Conservation (phyloP, 2,888 invertebrate species). For the Lasioglossum marginatum region DNA sequence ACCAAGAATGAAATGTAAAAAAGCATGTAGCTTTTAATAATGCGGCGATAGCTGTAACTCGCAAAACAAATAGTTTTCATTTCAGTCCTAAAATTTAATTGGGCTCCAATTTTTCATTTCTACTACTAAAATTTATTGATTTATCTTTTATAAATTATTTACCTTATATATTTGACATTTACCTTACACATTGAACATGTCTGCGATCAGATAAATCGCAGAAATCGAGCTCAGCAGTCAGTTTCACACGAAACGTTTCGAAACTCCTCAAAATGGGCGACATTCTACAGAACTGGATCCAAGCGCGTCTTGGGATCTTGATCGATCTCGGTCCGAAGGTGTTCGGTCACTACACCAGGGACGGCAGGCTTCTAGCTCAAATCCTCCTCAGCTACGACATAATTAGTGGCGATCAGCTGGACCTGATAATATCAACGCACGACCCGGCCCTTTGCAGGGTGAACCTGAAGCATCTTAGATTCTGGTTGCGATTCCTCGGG, state of each 20-base stretch:
- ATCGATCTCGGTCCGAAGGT: constrained; percentile 86
- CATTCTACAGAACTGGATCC: constrained; percentile 87
- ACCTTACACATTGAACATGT: background rate
- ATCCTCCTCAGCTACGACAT: constrained; percentile 87
- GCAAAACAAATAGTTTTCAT: no score
- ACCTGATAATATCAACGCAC: constrained; percentile 84
- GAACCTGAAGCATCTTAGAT: constrained; percentile 86
- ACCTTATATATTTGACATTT: no score
- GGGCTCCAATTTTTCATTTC: no score
- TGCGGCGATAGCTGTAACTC: no score
- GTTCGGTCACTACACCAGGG: constrained; percentile 86
- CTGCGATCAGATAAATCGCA: background rate
- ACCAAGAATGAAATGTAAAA: no score
- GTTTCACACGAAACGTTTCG: background rate
- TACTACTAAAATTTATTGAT: no score
- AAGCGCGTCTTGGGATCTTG: constrained; percentile 86
- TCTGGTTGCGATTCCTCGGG: constrained; percentile 86
- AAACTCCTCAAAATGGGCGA: constrained; percentile 85
- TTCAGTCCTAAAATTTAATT: no score
- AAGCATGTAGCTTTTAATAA: no score
- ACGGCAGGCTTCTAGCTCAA: constrained; percentile 86
- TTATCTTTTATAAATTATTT: no score
- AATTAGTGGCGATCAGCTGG: constrained; percentile 86
- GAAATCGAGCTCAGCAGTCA: background rate
- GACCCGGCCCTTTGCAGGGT: constrained; percentile 84